Percentiles rank a stretch among this genome's conserved stretches.
phyloP scores from a whole-genome alignment of 2,113 vertebrate species.

The Megalops atlanticus region DNA sequence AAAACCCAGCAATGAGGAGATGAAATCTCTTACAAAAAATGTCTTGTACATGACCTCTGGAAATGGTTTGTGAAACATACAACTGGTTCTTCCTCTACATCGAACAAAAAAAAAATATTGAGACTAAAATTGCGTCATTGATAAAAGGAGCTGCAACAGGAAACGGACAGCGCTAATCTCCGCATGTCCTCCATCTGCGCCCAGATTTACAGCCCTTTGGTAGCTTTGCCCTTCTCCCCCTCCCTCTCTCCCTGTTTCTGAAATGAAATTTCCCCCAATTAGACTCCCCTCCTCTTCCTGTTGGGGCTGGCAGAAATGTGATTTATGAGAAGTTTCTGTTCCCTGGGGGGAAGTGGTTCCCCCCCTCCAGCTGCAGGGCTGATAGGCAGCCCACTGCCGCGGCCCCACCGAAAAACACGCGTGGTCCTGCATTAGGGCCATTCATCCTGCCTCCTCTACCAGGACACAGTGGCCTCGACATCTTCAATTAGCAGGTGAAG shows the following conservation, averaged over 20 bases:
- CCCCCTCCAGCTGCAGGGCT: slow-evolving; percentile 16
- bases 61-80: neutral
- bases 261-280: slow-evolving; percentile 54
- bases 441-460: neutral
- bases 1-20: neutral
- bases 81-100: neutral
- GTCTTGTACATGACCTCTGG: neutral
- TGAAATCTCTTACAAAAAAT: neutral
- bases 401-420: neutral
- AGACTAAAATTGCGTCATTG: too few species aligned
- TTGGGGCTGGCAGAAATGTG: slow-evolving; percentile 44
- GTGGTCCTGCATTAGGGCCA: neutral
- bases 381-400: neutral
- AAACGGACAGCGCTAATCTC: neutral
- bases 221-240: slow-evolving; percentile 12
- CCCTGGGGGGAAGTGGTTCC: neutral
- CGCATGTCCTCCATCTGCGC: neutral
- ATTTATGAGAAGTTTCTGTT: slow-evolving; percentile 44
- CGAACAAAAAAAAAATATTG: too few species aligned
- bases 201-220: neutral
- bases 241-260: neutral
- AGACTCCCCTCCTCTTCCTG: slow-evolving; percentile 34
- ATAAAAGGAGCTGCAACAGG: neutral
- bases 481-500: slow-evolving; percentile 32
- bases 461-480: slow-evolving; percentile 26